Evolutionary conservation across 1,140 invertebrate species (phyloP).

Genomic region (Physella acuta): DNA sequence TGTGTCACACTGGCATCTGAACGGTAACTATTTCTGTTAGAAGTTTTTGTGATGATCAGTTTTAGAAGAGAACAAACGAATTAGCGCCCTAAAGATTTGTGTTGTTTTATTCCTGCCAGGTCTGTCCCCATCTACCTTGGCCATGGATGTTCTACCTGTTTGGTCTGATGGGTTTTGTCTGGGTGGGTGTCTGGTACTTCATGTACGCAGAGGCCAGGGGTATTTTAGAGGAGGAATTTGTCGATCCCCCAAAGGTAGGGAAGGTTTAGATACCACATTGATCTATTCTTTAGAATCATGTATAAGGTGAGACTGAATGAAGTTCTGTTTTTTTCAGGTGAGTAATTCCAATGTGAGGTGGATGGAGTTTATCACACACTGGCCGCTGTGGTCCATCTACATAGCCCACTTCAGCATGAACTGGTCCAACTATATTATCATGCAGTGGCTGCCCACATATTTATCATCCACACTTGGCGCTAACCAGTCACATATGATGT

Average conservation of each 20-base stretch:
- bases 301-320: background rate
- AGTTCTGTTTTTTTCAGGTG: conserved; percentile 55
- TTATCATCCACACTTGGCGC: conserved; percentile 70
- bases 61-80: background rate
- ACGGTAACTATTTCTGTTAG: no score
- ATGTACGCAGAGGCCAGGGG: conserved; percentile 64
- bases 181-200: conserved; percentile 71
- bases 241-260: conserved; percentile 68
- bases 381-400: conserved; percentile 78
- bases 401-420: conserved; percentile 83
- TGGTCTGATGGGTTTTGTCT: conserved; percentile 72
- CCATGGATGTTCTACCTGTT: conserved; percentile 74
- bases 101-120: conserved; percentile 39
- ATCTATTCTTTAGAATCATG: background rate
- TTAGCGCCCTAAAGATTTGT: no score
- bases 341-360: conserved; percentile 65
- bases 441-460: conserved; percentile 83
- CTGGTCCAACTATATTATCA: conserved; percentile 82
- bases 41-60: background rate
- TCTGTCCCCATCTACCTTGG: conserved; percentile 69
- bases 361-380: conserved; percentile 72
- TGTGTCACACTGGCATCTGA: no score
- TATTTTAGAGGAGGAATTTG: conserved; percentile 62
- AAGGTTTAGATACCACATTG: background rate
- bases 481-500: conserved; percentile 73